Conservation (phyloP, 1,140 invertebrate genomes). For the Ruditapes philippinarum region DNA sequence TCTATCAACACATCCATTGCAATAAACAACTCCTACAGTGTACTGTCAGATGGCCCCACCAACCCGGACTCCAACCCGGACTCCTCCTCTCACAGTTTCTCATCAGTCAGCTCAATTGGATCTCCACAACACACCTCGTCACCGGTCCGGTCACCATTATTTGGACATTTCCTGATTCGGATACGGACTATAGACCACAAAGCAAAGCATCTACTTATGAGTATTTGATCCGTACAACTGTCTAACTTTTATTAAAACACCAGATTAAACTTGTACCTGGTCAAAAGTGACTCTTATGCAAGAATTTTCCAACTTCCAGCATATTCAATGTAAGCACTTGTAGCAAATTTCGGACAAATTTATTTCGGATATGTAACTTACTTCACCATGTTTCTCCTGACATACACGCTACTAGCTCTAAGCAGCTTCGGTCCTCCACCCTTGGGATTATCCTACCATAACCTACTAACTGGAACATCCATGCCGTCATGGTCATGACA, state of each 20-base stretch:
- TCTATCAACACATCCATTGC: too few species aligned
- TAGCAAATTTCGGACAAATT: background rate
- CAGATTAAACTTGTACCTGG: conserved; percentile 8
- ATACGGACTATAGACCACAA: conserved; percentile 1
- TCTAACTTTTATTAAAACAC: background rate
- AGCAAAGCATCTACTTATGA: background rate
- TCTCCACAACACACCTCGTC: background rate
- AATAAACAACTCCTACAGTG: too few species aligned
- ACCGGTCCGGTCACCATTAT: background rate
- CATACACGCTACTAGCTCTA: background rate
- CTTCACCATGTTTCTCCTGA: background rate
- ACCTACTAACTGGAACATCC: too few species aligned
- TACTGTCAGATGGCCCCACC: background rate
- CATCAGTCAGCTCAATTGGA: too few species aligned
- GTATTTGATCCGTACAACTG: background rate
- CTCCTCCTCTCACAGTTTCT: background rate
- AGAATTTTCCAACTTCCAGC: background rate
- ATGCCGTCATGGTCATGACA: too few species aligned
- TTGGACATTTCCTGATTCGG: background rate
- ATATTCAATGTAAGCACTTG: background rate
- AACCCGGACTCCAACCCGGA: background rate
- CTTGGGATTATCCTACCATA: background rate
- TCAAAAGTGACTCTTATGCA: background rate
- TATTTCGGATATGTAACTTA: background rate
- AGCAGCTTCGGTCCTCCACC: background rate